Base-by-base conservation (phyloP, 2,888 invertebrate genomes). In the Aphidoletes aphidimyza region DNA sequence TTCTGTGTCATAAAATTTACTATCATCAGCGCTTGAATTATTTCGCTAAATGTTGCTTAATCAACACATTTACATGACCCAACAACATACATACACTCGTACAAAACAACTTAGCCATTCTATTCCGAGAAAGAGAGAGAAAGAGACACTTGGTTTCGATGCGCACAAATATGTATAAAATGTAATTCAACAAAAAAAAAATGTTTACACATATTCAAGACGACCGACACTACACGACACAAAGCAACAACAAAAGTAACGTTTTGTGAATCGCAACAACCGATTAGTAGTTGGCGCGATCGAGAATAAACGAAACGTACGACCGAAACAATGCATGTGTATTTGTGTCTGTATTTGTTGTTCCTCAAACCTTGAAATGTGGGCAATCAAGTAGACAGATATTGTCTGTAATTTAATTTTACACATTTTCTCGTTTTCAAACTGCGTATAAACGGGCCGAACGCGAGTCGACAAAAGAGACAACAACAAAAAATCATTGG, bases 281-380 rank as follows among this genome's bases (percentile, higher is more conserved):
- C 47, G 47, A 47, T 47, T 47, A 47, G 9, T 47, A 17, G 47
- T 47, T 47, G 47, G 47, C 47, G 47, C 19, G 47, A 47, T 17
- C 47, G n/a, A n/a, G n/a, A 42, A 42, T 42, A 42, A 9, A 42
- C 14, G 42, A 42, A 42, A 42, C 14, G 42, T 42, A 42, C 42
- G 6, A 42, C 14, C 14, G 42, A 14, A 6, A 42, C 42, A 42
- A 6, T 42, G 8, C 8, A 26, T 26, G 54, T 54, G 26, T 54
- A 3, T 2, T 6, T 19, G 54, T 22, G 5, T 54, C 5, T 8
- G 11, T 26, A 26, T 54, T 22, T 69, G 30, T 69, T 69, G 30
- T 69, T 69, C 69, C 69, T 69, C 69, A 69, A 69, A 69, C 69
- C 69, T 69, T 69, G 69, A 69, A 69, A 69, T 69, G 69, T 69